Conservation (phyloP, 2,888 invertebrate species). For the Epinotia ramella region DNA sequence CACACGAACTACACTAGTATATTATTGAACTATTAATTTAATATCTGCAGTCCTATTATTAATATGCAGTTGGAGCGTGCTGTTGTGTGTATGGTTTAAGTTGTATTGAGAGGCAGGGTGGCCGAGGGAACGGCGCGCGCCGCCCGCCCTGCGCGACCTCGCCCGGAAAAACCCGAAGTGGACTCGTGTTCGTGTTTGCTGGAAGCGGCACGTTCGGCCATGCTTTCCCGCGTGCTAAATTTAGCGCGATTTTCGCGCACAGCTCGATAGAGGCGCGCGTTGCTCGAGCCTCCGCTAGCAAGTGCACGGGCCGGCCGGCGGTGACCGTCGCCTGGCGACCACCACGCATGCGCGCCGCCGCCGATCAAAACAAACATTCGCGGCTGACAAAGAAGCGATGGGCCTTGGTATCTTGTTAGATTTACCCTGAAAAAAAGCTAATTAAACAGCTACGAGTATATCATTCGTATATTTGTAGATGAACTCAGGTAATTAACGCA, state of each 20-base stretch:
- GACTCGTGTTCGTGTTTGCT: constrained; percentile 49
- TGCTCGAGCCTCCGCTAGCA: constrained; percentile 61
- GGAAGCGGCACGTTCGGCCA: constrained; percentile 50
- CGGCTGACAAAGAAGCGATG: constrained; percentile 23
- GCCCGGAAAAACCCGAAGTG: constrained; percentile 64
- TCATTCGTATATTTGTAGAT: background rate
- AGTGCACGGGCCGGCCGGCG: constrained; percentile 54
- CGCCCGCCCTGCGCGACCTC: constrained; percentile 76
- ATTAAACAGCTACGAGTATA: background rate
- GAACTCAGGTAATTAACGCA: background rate
- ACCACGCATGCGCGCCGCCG: constrained; percentile 70
- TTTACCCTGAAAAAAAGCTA: constrained; percentile 20
- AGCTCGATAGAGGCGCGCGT: constrained; percentile 56
- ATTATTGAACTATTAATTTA: constrained; percentile 13
- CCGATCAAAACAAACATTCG: constrained; percentile 56
- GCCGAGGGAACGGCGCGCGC: constrained; percentile 71
- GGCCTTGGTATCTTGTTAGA: constrained; percentile 30
- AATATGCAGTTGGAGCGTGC: constrained; percentile 53
- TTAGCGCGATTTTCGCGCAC: constrained; percentile 65
- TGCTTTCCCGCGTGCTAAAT: constrained; percentile 67
- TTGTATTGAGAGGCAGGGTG: constrained; percentile 60
- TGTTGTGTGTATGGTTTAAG: constrained; percentile 54
- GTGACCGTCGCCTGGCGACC: constrained; percentile 47
- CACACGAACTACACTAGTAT: constrained; percentile 6
- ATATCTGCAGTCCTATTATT: constrained; percentile 32